Evolutionary conservation across 2,113 vertebrate species (phyloP), one percentile per base, ranked within the genome.

Genomic region (Heliornis fulica): DNA sequence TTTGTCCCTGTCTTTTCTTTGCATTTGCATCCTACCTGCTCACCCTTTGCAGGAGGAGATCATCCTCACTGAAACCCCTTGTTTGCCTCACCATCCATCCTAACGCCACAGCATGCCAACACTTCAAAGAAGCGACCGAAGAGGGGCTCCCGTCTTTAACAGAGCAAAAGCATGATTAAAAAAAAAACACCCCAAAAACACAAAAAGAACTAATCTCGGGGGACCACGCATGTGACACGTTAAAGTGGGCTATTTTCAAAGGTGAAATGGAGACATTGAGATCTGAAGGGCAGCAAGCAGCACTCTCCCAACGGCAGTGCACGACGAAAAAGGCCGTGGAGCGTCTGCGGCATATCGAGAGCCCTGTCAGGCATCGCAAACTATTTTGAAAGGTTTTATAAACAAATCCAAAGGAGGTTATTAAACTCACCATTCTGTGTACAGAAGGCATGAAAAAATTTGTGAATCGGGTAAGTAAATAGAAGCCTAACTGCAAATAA

Each of bases 361-460:
- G 70, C 95, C 57, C 89, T 83, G 69, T 65, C 87, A 75, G 11
- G 28, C 82, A 78, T 6, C 46, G 41, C 87, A 90, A 89, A 79
- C 29, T 61, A 94, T 93, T 97, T 83, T 92, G 76, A 91, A 83
- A 94, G 40, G 66, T 61, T 95, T 95, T 71, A 81, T 79, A 93
- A 96, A 92, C 78, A 88, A 65, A 91, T 72, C 64, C 77, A 57
- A 94, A 91, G 70, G 94, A 93, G 56, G 87, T 74, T 81, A 94
- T 95, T 96, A 95, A 90, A 91, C 75, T 63, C 29, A 70, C 89
- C 56, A 66, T 77, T 96, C 83, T 87, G 68, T 82, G 65, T 82
- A 94, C 64, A 95, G 71, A 92, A 96, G 92, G 93, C 83, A 77
- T 66, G 69, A 86, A 89, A 92, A 97, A 93, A 93, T 71, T 9